Evolutionary conservation across 2,113 vertebrate genomes (phyloP).

Genomic region (Edolisoma coerulescens): DNA sequence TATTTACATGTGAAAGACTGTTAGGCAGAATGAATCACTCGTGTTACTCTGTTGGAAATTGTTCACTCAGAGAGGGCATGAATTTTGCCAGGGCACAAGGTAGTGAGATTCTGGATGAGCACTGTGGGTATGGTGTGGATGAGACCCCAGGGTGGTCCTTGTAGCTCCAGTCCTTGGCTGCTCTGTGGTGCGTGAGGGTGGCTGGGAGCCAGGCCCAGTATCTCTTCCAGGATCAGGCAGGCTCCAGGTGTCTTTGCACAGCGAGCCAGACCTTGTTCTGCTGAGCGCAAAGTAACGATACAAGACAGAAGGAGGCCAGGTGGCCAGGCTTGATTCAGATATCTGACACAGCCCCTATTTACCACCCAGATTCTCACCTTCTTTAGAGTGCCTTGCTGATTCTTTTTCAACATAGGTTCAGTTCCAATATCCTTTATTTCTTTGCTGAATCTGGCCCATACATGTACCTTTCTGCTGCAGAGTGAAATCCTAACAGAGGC

Average conservation of each 20-base stretch:
- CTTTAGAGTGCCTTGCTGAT: not conserved
- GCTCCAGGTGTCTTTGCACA: not conserved
- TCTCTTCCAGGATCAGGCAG: not conserved
- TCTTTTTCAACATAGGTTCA: not conserved
- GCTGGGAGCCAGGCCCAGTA: not conserved
- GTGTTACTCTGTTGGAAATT: conserved; percentile 28
- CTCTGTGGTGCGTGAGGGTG: not conserved
- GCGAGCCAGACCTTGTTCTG: not conserved
- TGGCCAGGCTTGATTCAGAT: not conserved
- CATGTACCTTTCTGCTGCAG: not conserved
- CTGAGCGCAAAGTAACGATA: not conserved
- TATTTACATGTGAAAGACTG: conserved; percentile 75
- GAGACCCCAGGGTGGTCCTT: not conserved
- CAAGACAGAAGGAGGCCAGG: conserved; percentile 43
- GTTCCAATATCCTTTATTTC: not conserved
- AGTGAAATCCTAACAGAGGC: not conserved
- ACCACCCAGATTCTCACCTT: not conserved
- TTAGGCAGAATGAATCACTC: conserved; percentile 59
- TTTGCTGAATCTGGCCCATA: not conserved
- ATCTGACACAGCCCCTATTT: not conserved
- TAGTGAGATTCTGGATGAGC: not conserved
- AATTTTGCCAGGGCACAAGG: not conserved
- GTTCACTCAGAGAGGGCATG: conserved; percentile 11
- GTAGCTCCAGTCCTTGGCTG: not conserved
- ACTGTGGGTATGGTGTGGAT: not conserved